Percentiles rank a stretch among this genome's conserved stretches.
phyloP scores from a whole-genome alignment of 2,888 invertebrate genomes.

The Caprella mutica region DNA sequence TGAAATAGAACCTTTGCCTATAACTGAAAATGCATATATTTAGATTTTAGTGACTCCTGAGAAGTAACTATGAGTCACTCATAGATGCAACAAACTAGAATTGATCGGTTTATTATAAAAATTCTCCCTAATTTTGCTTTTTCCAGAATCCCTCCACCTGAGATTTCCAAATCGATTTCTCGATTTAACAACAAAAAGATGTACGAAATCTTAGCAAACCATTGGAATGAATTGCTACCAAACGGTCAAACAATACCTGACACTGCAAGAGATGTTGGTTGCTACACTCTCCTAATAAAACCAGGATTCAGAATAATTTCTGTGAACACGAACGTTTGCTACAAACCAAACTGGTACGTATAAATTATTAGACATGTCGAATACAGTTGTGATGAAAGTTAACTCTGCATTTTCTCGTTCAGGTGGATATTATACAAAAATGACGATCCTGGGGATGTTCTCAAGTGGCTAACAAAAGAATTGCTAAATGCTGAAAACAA shows the following conservation, averaged over 20 bases:
- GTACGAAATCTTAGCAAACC: conserved; percentile 57
- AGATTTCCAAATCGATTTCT: conserved; percentile 41
- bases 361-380: too few species aligned
- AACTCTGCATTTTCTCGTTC: too few species aligned
- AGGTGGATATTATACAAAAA: conserved; percentile 32
- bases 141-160: conserved; percentile 51
- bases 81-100: too few species aligned
- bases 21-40: too few species aligned
- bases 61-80: too few species aligned
- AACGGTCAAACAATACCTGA: not conserved
- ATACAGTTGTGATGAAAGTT: too few species aligned
- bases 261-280: conserved; percentile 35
- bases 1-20: too few species aligned
- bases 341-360: conserved; percentile 42
- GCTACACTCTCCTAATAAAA: conserved; percentile 43
- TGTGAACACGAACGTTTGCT: conserved; percentile 46
- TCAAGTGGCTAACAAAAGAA: conserved; percentile 29
- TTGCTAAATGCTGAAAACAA: conserved; percentile 19
- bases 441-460: conserved; percentile 28
- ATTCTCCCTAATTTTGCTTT: too few species aligned
- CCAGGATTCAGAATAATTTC: conserved; percentile 44
- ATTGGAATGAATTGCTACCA: conserved; percentile 47
- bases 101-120: too few species aligned
- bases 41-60: too few species aligned
- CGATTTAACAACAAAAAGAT: conserved; percentile 50